Conservation (phyloP, 2,113 vertebrate genomes). For the Chaetorhynchus papuensis region DNA sequence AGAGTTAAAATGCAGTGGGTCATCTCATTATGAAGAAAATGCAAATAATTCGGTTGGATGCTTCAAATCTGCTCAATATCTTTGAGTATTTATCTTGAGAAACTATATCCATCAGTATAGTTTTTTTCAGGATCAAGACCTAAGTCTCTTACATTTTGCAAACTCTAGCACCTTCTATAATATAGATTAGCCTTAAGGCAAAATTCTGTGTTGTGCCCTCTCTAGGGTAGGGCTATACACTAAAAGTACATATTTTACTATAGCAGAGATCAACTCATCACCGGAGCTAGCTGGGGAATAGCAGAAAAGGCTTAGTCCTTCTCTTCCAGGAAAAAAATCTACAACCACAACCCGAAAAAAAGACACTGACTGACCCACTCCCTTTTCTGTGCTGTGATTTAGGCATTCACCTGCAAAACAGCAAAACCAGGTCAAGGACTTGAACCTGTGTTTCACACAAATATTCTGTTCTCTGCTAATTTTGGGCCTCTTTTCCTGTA, state of each 20-base stretch:
- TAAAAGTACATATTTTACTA: background rate
- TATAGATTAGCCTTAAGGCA: background rate
- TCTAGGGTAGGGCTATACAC: background rate
- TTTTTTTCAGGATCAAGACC: background rate
- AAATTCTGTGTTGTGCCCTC: background rate
- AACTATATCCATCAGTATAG: background rate
- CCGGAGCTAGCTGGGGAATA: background rate
- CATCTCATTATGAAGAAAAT: background rate
- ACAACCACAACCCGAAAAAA: background rate
- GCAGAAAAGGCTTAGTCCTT: background rate
- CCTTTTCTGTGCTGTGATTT: background rate
- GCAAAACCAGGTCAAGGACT: background rate
- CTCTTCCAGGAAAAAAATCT: background rate
- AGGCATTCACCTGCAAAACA: background rate
- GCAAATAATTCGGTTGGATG: background rate
- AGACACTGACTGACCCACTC: background rate
- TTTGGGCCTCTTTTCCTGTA: background rate
- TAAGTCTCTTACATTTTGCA: background rate
- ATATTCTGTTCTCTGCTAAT: background rate
- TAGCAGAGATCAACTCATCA: background rate
- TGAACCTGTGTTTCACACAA: background rate
- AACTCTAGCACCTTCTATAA: background rate
- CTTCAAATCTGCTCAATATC: background rate
- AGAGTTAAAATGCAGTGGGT: background rate
- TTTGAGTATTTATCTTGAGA: background rate